Evolutionary conservation across 2,888 invertebrate genomes (phyloP), one percentile per base, ranked within the genome.

Genomic region (Drosophila cracens): DNA sequence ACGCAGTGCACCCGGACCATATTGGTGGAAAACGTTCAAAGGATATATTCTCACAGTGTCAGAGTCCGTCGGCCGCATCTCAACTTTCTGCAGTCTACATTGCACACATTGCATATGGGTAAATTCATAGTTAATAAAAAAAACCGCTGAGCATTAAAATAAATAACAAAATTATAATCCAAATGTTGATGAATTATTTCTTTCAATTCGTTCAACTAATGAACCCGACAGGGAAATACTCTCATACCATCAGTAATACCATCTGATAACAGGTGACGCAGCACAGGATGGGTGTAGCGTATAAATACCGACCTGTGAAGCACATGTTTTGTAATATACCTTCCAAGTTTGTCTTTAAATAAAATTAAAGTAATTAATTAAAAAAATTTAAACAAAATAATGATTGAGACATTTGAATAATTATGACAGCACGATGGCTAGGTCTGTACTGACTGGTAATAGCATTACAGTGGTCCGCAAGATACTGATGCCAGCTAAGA

Each of bases 271-370:
- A n/a, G n/a, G 10, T n/a, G 38, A 1, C n/a, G n/a, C 10, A 40
- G 1, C n/a, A n/a, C n/a, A 40, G 10, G 10, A 4, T 11, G 5
- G 0, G 2, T 21, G 11, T 5, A 21, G 40, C 21, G 21, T 0
- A 11, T 5, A 43, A 43, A 43, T 21, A 21, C 43, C 4, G n/a
- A 40, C 10, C 1, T 40, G 10, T 40, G n/a, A 4, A n/a, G 4
- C 8, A n/a, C 0, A 4, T n/a, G 10, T 10, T 40, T 40, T n/a
- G 38, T 4, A n/a, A 1, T 4, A 8, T n/a, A n/a, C 4, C 0
- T 1, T 10, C 10, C 21, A 43, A 21, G 40, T 21, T 40, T 43
- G 11, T 4, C 2, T 21, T 43, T 2, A 13, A 34, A 31, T 10
- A 31, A 31, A 31, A 31, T 31, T 31, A 31, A 31, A 2, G 10